A percentile compares a stretch with the other conserved stretches of the same genome.
Conservation (phyloP, 2,113 vertebrate species). For the Cygnus atratus region DNA sequence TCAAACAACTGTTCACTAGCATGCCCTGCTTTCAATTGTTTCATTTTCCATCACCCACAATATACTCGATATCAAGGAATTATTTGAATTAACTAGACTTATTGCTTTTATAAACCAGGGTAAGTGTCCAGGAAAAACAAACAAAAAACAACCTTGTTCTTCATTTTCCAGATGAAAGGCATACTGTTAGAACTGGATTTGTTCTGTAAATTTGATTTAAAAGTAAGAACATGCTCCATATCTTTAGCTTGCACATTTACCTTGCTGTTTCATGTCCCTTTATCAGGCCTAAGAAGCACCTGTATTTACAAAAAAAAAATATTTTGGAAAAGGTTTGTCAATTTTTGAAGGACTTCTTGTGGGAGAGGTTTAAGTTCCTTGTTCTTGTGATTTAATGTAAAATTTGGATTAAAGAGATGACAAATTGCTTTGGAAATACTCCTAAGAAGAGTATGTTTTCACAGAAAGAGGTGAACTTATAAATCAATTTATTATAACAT, state of each 20-base stretch:
- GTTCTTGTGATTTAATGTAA: not conserved
- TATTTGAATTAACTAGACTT: not conserved
- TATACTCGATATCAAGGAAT: not conserved
- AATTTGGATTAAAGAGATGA: not conserved
- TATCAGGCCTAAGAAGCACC: not conserved
- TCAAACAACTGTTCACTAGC: not conserved
- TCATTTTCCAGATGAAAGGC: not conserved
- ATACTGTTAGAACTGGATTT: not conserved
- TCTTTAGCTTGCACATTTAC: not conserved
- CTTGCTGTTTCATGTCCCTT: not conserved
- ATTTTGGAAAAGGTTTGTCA: not conserved
- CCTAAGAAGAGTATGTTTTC: not conserved
- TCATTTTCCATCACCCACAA: not conserved
- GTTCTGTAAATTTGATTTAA: not conserved
- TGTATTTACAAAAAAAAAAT: not conserved
- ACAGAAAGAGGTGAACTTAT: constrained; percentile 26
- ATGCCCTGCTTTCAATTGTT: not conserved
- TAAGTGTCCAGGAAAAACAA: not conserved
- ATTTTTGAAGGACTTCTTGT: not conserved
- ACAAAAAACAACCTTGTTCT: not conserved
- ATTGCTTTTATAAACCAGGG: not conserved
- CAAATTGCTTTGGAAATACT: not conserved
- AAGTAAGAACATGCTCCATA: not conserved
- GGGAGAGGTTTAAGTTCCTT: not conserved
- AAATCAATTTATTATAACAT: constrained; percentile 26